Conservation (phyloP, 2,113 vertebrate species). For the Colius striatus region DNA sequence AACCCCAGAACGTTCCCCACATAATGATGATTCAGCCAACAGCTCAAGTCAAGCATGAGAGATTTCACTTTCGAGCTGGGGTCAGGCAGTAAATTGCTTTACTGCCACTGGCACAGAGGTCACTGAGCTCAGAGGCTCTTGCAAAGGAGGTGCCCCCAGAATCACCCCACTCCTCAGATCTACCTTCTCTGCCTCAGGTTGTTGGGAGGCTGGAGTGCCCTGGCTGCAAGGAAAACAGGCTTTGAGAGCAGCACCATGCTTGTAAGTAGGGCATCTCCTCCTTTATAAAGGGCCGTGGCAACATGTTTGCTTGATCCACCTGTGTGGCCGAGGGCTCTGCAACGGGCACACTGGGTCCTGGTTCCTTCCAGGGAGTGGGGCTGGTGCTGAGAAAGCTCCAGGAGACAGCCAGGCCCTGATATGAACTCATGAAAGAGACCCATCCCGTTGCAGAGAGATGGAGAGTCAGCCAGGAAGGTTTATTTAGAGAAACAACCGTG, state of each 20-base stretch:
- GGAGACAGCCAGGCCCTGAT: background rate
- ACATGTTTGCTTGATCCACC: too few species aligned
- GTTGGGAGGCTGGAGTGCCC: accelerated
- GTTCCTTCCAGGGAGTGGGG: background rate
- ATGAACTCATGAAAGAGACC: background rate
- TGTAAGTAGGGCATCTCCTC: background rate
- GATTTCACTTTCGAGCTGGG: conserved; percentile 8
- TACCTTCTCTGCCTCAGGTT: background rate
- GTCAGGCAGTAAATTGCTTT: conserved; percentile 17
- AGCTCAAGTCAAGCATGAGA: conserved; percentile 20
- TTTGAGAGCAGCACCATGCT: background rate
- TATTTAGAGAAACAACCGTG: conserved; percentile 67
- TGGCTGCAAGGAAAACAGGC: background rate
- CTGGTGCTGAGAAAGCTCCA: background rate
- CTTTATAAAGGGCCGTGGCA: background rate
- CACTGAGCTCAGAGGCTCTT: background rate
- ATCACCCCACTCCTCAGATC: background rate
- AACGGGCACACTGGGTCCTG: background rate
- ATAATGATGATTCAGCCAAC: background rate
- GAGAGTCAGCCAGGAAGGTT: conserved; percentile 47
- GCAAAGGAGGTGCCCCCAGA: background rate
- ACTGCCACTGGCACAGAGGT: background rate
- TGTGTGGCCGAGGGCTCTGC: background rate
- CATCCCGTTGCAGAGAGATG: background rate
- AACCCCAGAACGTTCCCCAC: background rate